phyloP scores from a whole-genome alignment of 2,797 vertebrate species.

The Gymnoscopelus microlampas region DNA sequence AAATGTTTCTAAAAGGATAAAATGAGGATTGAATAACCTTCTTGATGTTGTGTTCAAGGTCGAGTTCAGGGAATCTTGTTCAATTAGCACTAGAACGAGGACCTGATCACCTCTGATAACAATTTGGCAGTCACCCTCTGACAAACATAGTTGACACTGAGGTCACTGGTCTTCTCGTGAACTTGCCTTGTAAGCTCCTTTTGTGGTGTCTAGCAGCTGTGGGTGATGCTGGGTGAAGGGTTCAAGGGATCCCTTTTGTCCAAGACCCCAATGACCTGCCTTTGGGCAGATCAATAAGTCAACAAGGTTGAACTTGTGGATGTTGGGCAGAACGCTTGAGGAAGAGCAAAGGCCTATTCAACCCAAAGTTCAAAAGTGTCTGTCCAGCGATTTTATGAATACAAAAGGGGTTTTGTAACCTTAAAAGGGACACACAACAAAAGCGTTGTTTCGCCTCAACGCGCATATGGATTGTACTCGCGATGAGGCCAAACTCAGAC shows the following conservation, averaged over 20 bases:
- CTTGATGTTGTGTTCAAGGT: background rate
- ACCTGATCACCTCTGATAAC: no score
- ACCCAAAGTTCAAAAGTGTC: constrained; percentile 1
- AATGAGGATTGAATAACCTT: no score
- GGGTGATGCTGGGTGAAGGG: constrained; percentile 43
- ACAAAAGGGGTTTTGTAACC: background rate
- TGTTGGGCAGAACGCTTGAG: background rate
- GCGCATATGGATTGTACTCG: no score
- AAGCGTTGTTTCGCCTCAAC: no score
- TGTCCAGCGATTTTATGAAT: background rate
- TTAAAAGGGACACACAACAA: no score
- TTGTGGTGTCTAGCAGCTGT: constrained; percentile 49
- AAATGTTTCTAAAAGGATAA: no score
- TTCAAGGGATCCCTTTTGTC: constrained; percentile 39
- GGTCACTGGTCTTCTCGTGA: constrained; percentile 52
- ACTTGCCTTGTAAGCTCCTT: constrained; percentile 47
- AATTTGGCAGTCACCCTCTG: constrained; percentile 24
- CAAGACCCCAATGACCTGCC: constrained; percentile 52
- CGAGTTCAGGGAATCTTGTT: constrained; percentile 25
- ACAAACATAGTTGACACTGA: constrained; percentile 55
- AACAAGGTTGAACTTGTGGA: constrained; percentile 55
- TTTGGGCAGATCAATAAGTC: constrained; percentile 55
- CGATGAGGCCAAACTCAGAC: no score
- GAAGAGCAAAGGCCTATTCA: constrained; percentile 12
- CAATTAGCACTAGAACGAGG: constrained; percentile 47